Conservation (phyloP, 2,888 invertebrate genomes). For the Trimorus sp. region DNA sequence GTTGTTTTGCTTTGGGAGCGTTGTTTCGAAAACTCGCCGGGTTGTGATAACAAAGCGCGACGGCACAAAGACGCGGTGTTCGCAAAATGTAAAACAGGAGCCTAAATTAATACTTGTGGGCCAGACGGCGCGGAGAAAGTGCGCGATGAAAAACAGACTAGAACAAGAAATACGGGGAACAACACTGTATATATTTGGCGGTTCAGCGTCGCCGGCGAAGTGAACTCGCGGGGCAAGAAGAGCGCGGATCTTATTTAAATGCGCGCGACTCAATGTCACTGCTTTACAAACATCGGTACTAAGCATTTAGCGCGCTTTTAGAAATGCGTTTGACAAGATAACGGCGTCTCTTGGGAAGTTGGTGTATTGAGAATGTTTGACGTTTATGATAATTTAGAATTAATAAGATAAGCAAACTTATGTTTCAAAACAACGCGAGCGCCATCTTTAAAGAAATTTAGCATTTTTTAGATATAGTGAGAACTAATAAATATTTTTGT, state of each 20-base stretch:
- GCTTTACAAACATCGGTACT: background rate
- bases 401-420: too few species aligned
- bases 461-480: too few species aligned
- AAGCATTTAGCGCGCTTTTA: background rate
- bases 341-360: too few species aligned
- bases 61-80: background rate
- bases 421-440: too few species aligned
- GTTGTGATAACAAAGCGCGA: background rate
- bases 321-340: too few species aligned
- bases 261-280: constrained; percentile 33
- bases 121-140: constrained; percentile 22
- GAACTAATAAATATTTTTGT: too few species aligned
- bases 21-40: too few species aligned
- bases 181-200: constrained; percentile 32
- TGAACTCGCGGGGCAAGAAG: too few species aligned
- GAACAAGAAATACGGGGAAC: constrained; percentile 14
- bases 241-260: constrained; percentile 37
- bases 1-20: too few species aligned
- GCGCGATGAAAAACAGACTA: constrained; percentile 32
- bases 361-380: too few species aligned
- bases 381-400: too few species aligned
- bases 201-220: constrained; percentile 48
- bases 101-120: constrained; percentile 29
- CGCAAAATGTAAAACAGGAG: constrained; percentile 7
- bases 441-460: too few species aligned